These are phyloP conservation scores for Sycobia sp. DNA, from an alignment of 1,140 invertebrate genomes.

Conservation along the genomic window DNA sequence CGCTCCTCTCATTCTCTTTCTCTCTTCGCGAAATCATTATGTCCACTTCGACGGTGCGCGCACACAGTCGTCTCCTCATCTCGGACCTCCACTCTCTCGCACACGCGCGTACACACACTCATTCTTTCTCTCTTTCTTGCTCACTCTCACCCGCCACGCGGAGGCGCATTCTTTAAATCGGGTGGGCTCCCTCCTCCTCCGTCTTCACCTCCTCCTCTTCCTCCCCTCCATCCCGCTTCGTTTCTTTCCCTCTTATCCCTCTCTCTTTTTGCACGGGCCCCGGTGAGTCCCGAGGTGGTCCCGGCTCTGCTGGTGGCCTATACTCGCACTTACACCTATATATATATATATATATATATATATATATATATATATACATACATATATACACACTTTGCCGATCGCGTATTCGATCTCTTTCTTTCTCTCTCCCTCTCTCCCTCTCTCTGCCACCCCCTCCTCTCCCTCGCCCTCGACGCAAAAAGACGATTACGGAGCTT, in stretches of 20 bases:
- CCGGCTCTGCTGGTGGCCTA: conserved; percentile 61
- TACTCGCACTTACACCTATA: conserved; percentile 60
- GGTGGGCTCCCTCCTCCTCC: conserved; percentile 2
- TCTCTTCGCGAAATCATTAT: too few species aligned
- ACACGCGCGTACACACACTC: neutral
- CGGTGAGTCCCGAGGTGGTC: conserved; percentile 53
- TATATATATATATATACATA: too few species aligned
- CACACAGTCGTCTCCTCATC: too few species aligned
- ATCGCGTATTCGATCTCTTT: conserved; percentile 62
- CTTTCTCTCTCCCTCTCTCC: too few species aligned
- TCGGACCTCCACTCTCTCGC: neutral
- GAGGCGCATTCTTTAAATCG: conserved; percentile 3
- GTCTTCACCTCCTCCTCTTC: neutral
- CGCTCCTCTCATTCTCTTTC: too few species aligned
- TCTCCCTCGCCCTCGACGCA: conserved; percentile 19
- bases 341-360: too few species aligned
- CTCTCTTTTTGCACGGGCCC: conserved; percentile 41
- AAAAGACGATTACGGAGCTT: neutral
- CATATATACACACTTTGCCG: too few species aligned
- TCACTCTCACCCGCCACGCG: neutral
- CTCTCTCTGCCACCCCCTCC: too few species aligned
- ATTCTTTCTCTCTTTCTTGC: neutral
- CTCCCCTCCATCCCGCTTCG: conserved; percentile 17
- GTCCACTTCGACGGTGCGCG: too few species aligned
- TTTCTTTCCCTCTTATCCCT: conserved; percentile 33